phyloP scores from a whole-genome alignment of 2,797 vertebrate genomes.

The Martes flavigula region DNA sequence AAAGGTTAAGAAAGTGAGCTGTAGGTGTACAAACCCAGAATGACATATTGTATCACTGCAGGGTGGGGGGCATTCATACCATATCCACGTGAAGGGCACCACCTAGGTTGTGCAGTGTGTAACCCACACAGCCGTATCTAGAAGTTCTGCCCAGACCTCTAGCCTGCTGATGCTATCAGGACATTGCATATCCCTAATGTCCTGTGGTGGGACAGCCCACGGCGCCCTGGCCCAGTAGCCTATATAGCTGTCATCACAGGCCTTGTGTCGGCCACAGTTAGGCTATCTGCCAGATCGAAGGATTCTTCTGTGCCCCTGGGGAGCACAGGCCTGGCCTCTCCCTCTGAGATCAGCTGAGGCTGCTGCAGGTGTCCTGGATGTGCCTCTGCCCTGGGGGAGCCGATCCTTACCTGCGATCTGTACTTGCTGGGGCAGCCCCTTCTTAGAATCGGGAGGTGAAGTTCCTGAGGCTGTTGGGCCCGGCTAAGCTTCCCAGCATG shows the following conservation, averaged over 20 bases:
- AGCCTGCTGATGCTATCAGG: not conserved
- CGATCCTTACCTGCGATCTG: conserved; percentile 80
- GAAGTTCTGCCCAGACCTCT: not conserved
- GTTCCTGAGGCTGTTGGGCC: conserved; percentile 83
- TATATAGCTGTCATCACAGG: not conserved
- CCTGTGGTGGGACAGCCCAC: not conserved
- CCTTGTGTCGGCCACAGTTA: not conserved
- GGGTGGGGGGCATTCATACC: fast-evolving
- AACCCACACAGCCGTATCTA: not conserved
- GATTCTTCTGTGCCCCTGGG: not conserved
- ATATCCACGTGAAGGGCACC: fast-evolving
- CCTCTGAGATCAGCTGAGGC: not conserved
- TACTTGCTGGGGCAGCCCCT: not conserved
- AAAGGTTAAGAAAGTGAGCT: not conserved
- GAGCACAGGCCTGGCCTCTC: not conserved
- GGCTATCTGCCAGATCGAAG: not conserved
- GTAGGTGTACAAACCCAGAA: not conserved
- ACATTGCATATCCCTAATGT: no score
- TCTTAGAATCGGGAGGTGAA: conserved; percentile 86
- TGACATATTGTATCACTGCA: fast-evolving
- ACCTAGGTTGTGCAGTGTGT: no score
- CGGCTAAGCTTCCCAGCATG: conserved; percentile 85
- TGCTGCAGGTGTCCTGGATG: not conserved
- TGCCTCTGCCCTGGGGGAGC: fast-evolving
- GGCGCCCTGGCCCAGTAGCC: not conserved